Conservation (phyloP, 2,113 vertebrate genomes). For the Coracopsis vasa region DNA sequence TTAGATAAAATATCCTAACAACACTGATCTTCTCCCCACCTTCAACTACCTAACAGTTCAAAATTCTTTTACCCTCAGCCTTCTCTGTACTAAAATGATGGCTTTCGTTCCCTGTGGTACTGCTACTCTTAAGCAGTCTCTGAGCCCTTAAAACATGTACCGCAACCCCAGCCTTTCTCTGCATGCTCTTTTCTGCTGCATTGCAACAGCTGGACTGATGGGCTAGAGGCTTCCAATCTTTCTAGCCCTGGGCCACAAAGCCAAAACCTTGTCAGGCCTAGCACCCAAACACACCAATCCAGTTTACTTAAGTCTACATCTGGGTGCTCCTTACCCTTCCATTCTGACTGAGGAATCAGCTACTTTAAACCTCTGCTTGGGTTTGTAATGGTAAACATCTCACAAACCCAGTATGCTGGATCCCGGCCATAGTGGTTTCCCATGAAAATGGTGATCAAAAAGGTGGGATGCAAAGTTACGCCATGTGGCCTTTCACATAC, state of each 20-base stretch:
- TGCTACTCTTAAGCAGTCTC: neutral
- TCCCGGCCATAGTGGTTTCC: neutral
- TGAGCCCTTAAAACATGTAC: neutral
- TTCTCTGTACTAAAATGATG: neutral
- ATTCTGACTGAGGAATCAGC: neutral
- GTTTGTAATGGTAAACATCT: neutral
- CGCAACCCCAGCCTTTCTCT: neutral
- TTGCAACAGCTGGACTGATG: neutral
- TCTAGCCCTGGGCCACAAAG: neutral
- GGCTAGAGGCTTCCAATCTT: accelerated
- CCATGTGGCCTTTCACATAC: neutral
- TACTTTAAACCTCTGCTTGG: neutral
- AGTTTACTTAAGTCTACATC: accelerated
- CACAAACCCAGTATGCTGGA: neutral
- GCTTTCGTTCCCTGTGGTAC: neutral
- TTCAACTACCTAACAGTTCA: neutral
- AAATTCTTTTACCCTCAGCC: neutral
- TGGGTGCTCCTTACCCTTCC: neutral
- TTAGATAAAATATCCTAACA: neutral
- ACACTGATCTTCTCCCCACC: neutral
- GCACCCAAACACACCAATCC: neutral
- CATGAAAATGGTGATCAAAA: neutral
- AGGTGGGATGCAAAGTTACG: neutral
- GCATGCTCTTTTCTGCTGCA: neutral
- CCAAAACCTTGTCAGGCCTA: neutral